Percentiles rank a stretch among this genome's conserved stretches.
These are phyloP conservation scores for Phoebastria nigripes DNA, from an alignment of 2,797 vertebrate genomes.

Conservation along the genomic window DNA sequence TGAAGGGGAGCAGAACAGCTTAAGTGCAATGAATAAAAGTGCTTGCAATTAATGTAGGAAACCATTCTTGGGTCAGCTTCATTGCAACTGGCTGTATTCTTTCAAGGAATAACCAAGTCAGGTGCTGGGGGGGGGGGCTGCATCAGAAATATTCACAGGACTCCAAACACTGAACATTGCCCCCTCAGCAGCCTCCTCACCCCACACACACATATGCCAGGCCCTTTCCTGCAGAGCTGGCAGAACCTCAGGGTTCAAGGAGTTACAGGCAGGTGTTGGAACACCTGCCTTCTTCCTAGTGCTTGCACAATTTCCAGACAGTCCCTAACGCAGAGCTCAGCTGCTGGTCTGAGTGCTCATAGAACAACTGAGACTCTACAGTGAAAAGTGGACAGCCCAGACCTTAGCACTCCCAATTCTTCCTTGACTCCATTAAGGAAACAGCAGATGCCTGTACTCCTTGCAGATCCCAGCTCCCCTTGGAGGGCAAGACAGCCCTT, in stretches of 20 bases:
- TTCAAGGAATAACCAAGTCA: constrained; percentile 73
- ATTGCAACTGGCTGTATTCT: constrained; percentile 77
- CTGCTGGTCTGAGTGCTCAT: background rate
- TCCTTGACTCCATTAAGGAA: background rate
- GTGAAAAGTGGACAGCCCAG: constrained; percentile 18
- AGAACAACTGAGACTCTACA: background rate
- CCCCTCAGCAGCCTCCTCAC: constrained; percentile 6
- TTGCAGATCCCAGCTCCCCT: constrained; percentile 7
- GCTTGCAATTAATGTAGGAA: constrained; percentile 70
- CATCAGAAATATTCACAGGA: constrained; percentile 40
- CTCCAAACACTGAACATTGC: constrained; percentile 31
- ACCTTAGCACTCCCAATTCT: constrained; percentile 19
- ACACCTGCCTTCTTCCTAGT: background rate
- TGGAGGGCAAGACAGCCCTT: background rate
- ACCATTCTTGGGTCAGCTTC: constrained; percentile 64
- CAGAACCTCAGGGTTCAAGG: constrained; percentile 61
- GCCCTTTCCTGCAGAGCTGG: constrained; percentile 60
- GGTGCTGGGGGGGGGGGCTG: constrained; percentile 11
- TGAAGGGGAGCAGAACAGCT: constrained; percentile 66
- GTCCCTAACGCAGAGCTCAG: constrained; percentile 40
- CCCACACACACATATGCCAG: background rate
- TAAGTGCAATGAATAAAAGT: constrained; percentile 77
- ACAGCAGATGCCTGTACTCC: constrained; percentile 38
- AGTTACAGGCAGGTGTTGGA: constrained; percentile 58
- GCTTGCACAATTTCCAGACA: background rate